Evolutionary conservation across 1,140 invertebrate species (phyloP).

Genomic region (Camponotus pennsylvanicus): DNA sequence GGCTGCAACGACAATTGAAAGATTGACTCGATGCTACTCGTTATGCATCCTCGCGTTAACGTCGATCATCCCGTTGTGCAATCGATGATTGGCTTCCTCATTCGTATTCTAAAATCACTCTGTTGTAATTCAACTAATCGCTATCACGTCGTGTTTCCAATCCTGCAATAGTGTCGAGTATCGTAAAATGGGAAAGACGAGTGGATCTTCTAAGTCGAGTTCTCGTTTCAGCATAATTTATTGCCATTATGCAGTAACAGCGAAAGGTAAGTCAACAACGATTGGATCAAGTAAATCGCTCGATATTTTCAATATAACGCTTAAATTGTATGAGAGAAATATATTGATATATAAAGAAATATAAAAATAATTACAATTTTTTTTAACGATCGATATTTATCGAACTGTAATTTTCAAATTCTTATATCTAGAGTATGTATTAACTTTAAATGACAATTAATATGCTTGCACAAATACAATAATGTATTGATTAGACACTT

Average conservation of each 20-base stretch:
- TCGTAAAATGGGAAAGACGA: constrained; percentile 46
- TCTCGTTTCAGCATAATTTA: constrained; percentile 33
- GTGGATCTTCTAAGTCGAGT: constrained; percentile 22
- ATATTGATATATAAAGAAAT: background rate
- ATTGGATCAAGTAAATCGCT: background rate
- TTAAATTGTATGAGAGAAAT: background rate
- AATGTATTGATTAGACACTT: background rate
- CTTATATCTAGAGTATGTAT: background rate
- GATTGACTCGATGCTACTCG: constrained; percentile 18
- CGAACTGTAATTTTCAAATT: background rate
- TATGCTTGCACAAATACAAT: background rate
- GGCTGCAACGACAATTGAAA: constrained; percentile 12
- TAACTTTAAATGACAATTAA: constrained; percentile 1
- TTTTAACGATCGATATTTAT: background rate
- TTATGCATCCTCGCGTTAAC: constrained; percentile 1
- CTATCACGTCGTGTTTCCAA: constrained; percentile 35
- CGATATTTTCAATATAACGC: background rate
- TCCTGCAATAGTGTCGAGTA: constrained; percentile 22
- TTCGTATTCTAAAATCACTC: constrained; percentile 8
- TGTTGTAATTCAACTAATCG: constrained; percentile 31
- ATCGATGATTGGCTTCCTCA: constrained; percentile 15
- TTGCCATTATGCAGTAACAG: background rate
- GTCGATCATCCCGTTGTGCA: constrained; percentile 40
- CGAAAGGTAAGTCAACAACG: constrained; percentile 46
- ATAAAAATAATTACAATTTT: constrained; percentile 18